Evolutionary conservation across 2,888 invertebrate species (phyloP), one percentile per base, ranked within the genome.

Genomic region (Chymomyza procnemis): DNA sequence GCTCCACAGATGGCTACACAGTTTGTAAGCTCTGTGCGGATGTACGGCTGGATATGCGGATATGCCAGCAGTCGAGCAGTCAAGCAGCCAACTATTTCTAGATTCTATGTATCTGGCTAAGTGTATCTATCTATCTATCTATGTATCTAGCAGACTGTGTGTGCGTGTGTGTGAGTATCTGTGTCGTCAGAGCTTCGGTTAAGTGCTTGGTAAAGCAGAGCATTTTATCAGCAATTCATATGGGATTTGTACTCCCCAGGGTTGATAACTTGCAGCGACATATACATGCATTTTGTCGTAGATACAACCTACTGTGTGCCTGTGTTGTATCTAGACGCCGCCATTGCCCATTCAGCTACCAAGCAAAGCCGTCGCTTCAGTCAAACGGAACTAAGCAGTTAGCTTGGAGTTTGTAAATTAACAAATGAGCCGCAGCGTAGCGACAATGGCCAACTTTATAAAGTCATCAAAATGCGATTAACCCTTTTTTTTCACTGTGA

Each of bases 391-490:
- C 41, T 22, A 19, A 67, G 68, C 67, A 74, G 74, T 58, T 41
- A 52, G 63, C 52, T 56, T 65, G 57, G 57, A 69, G 26, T 18
- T 50, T 50, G 18, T 18, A 54, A 54, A 54, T 54, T 54, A 54
- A 54, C 54, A 54, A 54, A 54, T 54, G 54, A 54, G 18, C 54
- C 54, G 54, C 19, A 21, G 21, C n/a, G 47, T 46, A 16, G 59
- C 47, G 18, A 16, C 46, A 59, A 66, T 70, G 61, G 52, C 62
- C 60, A 52, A 80, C 67, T 75, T 79, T 79, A 89, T 88, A 76
- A 86, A 88, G 84, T 79, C 88, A 88, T 88, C 85, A 88, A 88
- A 85, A 88, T 85, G 80, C 76, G 82, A 86, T 89, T 89, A 89
- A 80, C 83, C 83, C 86, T 77, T 79, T 85, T 75, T 78, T 64